Base-by-base conservation (phyloP, 2,797 vertebrate genomes). In the Picus viridis region DNA sequence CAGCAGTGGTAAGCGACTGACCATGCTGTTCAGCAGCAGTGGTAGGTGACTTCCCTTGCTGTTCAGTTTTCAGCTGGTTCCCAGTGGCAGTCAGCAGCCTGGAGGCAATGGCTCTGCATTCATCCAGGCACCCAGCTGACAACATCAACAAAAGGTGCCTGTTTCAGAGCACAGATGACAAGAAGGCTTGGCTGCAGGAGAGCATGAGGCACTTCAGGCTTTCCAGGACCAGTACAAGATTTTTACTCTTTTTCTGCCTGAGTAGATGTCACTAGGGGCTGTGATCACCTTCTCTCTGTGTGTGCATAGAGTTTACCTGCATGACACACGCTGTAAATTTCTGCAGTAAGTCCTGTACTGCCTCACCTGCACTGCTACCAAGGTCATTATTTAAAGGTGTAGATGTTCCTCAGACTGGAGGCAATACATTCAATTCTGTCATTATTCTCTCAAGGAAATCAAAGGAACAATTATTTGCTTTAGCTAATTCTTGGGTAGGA, bases 1-100 rank as follows among this genome's bases (percentile, higher is more conserved):
- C 20, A 18, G 39, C 23, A 36, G 30, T 12, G 26, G 3, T 1
- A 34, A 34, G 34, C 34, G 6, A 43, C 20, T 43, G 26, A 43
- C 39, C 62, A 64, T 22, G 47, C 10, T 49, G 47, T 22, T 49
- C 47, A 49, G 47, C 20, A 18, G 45, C 19, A 36, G 30, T 14
- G 13, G 51, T 27, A 53, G 14, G 49, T n/a, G 64, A 29, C 2
- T 20, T 39, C 17, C 19, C 0, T 0, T 9, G 7, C 29, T n/a
- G 2, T 6, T 72, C 15, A 3, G 12, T 4, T 57, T 65, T 49
- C 56, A 72, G 7, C 15, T 51, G 7, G 3, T 27, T 27, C 41
- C 49, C 30, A 19, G 10, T 3, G 22, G 10, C 70, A n/a, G 15
- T 29, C 11, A 36, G 12, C 57, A 73, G 6, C 6, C 18, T 49